phyloP scores from a whole-genome alignment of 2,797 vertebrate species.

The Falco novaeseelandiae region DNA sequence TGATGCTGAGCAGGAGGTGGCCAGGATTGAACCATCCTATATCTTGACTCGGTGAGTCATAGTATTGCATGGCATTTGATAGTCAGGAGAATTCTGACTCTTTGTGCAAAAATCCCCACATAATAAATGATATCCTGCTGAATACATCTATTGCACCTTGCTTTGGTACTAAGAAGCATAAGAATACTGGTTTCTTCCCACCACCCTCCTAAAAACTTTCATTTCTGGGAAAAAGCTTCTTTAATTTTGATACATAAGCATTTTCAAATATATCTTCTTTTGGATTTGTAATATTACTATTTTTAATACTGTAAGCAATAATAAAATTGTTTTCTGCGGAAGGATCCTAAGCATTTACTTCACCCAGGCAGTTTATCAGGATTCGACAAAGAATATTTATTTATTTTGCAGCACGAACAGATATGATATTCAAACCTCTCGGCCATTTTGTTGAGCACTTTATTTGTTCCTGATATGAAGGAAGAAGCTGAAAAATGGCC shows the following conservation, averaged over 20 bases:
- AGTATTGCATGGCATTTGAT: not conserved
- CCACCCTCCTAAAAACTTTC: not conserved
- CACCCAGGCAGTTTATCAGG: not conserved
- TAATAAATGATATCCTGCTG: constrained; percentile 34
- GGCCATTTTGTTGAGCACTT: not conserved
- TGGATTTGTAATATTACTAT: not conserved
- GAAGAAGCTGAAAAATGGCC: not conserved
- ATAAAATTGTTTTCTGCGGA: not conserved
- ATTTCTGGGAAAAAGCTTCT: not conserved
- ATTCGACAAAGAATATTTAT: not conserved
- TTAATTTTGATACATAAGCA: not conserved
- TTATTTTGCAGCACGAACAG: not conserved
- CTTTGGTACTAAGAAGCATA: not conserved
- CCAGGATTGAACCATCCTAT: constrained; percentile 1
- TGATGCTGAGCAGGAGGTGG: not conserved
- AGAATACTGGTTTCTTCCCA: not conserved
- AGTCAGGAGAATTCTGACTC: not conserved
- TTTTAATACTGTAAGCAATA: not conserved
- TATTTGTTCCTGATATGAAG: not conserved
- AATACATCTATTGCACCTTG: not conserved
- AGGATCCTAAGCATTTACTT: not conserved
- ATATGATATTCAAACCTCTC: not conserved
- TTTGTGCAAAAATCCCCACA: not conserved
- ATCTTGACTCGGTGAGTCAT: not conserved
- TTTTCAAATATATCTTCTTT: not conserved